Conservation (phyloP, 2,888 invertebrate genomes). For the Nineta flava region DNA sequence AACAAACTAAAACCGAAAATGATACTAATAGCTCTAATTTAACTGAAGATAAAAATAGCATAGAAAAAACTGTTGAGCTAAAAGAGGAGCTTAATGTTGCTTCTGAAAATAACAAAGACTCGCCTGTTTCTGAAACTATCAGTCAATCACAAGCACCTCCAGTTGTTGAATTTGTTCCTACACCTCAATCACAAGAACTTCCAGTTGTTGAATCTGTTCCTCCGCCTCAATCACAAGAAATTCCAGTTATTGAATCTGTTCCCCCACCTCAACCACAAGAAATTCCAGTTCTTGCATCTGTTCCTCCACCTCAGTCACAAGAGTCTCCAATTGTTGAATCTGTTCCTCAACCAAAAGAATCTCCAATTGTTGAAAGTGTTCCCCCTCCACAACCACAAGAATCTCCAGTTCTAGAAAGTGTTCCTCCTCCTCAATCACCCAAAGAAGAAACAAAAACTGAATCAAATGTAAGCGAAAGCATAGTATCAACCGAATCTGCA, state of each 20-base stretch:
- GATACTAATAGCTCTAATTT: too few relatives aligned
- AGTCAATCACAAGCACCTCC: neutral
- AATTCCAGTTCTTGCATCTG: neutral
- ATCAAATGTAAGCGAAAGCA: too few relatives aligned
- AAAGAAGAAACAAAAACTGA: neutral
- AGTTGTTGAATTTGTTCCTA: neutral
- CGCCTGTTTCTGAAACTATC: neutral
- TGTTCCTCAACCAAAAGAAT: neutral
- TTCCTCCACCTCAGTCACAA: neutral
- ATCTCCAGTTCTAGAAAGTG: neutral
- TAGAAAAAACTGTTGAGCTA: neutral
- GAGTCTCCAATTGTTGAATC: neutral
- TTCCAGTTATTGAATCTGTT: neutral
- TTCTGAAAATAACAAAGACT: neutral
- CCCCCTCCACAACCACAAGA: neutral
- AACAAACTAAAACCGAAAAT: too few relatives aligned
- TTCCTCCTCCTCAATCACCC: neutral
- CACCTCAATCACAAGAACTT: neutral
- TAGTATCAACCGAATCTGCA: neutral
- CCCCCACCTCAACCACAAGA: neutral
- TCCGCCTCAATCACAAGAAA: neutral
- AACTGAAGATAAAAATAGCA: too few relatives aligned
- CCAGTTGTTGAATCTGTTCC: neutral
- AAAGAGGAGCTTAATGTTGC: neutral
- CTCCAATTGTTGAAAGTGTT: neutral